Evolutionary conservation across 1,140 invertebrate species (phyloP).

Genomic region (Holcopasites calliopsidis): DNA sequence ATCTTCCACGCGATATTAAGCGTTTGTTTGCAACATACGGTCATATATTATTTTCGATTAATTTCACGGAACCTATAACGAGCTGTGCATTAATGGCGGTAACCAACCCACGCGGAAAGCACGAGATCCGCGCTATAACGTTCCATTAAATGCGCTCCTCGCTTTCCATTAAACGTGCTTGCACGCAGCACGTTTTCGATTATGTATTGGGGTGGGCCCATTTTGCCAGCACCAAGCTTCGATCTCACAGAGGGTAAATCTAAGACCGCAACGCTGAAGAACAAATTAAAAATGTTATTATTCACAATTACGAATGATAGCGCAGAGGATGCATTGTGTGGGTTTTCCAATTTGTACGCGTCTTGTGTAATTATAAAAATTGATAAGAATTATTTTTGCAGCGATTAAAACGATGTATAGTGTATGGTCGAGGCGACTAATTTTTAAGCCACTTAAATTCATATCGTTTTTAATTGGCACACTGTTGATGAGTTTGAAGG

Average conservation of each 20-base stretch:
- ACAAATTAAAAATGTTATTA: not conserved
- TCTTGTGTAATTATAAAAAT: too few species aligned
- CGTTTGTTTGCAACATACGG: too few species aligned
- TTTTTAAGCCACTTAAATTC: too few species aligned
- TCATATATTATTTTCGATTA: not conserved
- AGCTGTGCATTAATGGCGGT: not conserved
- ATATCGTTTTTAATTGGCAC: too few species aligned
- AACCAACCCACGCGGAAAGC: not conserved
- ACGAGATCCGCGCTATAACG: not conserved
- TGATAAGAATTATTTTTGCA: too few species aligned
- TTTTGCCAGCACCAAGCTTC: not conserved
- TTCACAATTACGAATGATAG: not conserved
- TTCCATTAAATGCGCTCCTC: not conserved
- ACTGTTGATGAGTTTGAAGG: too few species aligned
- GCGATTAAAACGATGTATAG: too few species aligned
- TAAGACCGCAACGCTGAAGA: not conserved
- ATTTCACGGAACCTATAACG: not conserved
- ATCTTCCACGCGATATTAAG: not conserved
- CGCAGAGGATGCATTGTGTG: too few species aligned
- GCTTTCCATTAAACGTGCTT: not conserved
- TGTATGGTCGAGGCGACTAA: too few species aligned
- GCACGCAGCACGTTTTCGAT: not conserved
- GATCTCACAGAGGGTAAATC: conserved; percentile 20
- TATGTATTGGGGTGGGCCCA: not conserved
- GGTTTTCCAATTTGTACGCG: too few species aligned